phyloP scores from a whole-genome alignment of 2,888 invertebrate genomes.

The Norana najaformis region DNA sequence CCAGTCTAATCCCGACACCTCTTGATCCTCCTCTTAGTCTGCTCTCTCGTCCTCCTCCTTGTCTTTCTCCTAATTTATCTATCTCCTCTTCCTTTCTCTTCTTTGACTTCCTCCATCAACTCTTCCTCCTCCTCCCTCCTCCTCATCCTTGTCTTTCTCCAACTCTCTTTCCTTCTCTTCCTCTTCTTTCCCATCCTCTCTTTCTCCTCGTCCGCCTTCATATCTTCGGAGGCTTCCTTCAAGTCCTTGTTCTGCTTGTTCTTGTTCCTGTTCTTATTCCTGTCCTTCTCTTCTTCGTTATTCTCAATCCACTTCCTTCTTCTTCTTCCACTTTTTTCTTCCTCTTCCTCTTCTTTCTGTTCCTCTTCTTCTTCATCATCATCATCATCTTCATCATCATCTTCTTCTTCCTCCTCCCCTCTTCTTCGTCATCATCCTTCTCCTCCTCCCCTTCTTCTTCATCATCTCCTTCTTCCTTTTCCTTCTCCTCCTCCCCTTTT shows the following conservation, averaged over 20 bases:
- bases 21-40: not conserved
- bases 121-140: not conserved
- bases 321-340: not conserved
- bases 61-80: too few relatives aligned
- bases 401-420: not conserved
- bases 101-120: too few relatives aligned
- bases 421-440: not conserved
- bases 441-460: too few relatives aligned
- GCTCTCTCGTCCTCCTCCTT: too few relatives aligned
- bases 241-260: too few relatives aligned
- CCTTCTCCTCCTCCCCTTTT: not conserved
- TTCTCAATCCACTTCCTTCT: not conserved
- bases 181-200: not conserved
- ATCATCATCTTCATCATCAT: too few relatives aligned
- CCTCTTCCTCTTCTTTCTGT: not conserved
- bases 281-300: too few relatives aligned
- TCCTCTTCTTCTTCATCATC: too few relatives aligned
- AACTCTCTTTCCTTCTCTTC: not conserved
- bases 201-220: not conserved
- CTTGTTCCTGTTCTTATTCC: not conserved
- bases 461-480: too few relatives aligned
- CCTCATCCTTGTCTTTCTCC: not conserved
- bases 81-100: too few relatives aligned
- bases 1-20: not conserved
- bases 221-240: not conserved